A percentile compares a stretch with the other conserved stretches of the same genome.
These are phyloP conservation scores for Heliconius aoede DNA, from an alignment of 2,888 invertebrate species.

Conservation along the genomic window DNA sequence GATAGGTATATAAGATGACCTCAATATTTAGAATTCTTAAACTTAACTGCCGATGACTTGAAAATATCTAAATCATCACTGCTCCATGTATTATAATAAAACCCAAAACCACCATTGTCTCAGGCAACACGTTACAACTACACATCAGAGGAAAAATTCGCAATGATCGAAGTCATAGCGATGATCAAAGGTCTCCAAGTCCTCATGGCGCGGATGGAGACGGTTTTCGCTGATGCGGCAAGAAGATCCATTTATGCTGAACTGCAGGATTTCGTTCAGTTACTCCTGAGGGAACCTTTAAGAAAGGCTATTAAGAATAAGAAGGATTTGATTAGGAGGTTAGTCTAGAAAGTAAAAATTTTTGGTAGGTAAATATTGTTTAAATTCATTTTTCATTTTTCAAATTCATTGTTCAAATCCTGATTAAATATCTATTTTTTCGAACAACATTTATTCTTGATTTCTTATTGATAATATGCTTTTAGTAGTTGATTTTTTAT, in stretches of 20 bases:
- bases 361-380: too few species aligned
- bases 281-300: slow-evolving; percentile 93
- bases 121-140: slow-evolving; percentile 98
- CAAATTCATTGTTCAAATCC: too few species aligned
- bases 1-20: too few species aligned
- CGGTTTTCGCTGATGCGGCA: slow-evolving; percentile 85
- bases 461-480: too few species aligned
- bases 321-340: slow-evolving; percentile 95
- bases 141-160: slow-evolving; percentile 98
- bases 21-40: too few species aligned
- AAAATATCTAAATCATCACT: too few species aligned
- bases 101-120: slow-evolving; percentile 37
- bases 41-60: too few species aligned
- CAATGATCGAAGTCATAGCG: slow-evolving; percentile 98
- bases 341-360: slow-evolving; percentile 17
- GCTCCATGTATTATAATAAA: too few species aligned
- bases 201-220: slow-evolving; percentile 98
- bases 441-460: too few species aligned
- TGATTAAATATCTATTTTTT: too few species aligned
- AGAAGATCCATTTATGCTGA: slow-evolving; percentile 96
- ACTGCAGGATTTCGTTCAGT: slow-evolving; percentile 97
- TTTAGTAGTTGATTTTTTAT: too few species aligned
- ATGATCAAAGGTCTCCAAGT: slow-evolving; percentile 99
- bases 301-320: slow-evolving; percentile 99
- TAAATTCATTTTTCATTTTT: too few species aligned